Base-by-base conservation (phyloP, 2,797 vertebrate species). In the Cottoperca gobio region DNA sequence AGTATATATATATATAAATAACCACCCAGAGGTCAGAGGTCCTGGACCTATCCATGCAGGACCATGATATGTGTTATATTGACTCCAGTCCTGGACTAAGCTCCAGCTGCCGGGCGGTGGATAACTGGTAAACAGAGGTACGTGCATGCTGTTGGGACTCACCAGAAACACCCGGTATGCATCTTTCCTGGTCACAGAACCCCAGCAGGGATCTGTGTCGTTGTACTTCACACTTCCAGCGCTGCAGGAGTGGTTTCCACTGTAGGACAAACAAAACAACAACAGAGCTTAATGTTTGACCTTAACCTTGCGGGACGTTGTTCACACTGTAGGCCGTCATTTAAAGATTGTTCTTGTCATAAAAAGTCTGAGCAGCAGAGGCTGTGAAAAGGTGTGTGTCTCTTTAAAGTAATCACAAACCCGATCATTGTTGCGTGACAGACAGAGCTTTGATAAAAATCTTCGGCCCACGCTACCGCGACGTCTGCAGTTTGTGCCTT, bases 161-260 rank as follows among this genome's bases (percentile, higher is more conserved):
- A 98, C 98, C 96, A 99, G 85, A 76, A 99, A 99, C 54, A 98
- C 95, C 35, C 96, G 94, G 93, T 99, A 99, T 6, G 97, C 97
- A 57, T 99, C 96, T 62, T 95, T 96, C 14, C 97, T 93, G 0
- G 93, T 95, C 73, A 99, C 93, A 0, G 95, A 89, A 1, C 97
- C 97, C 98, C 98, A 99, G 93, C 98, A 99, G 1, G 79, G 86
- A 58, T 99, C 98, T 0, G 97, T 99, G 68, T 99, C 97, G 0
- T 98, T 98, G 92, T 96, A 95, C 76, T 95, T 97, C 60, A 95
- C 84, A 72, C 94, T 93, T 66, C 95, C 96, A 45, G 96, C 91
- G 0, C 91, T 96, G 75, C 97, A 97, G 13, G 97, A 97, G 86
- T 97, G 96, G 54, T 99, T 98, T 72, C 95, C 95, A 45, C 95